A percentile compares a stretch with the other conserved stretches of the same genome.
phyloP scores from a whole-genome alignment of 2,888 invertebrate species.

The Seira ritae region DNA sequence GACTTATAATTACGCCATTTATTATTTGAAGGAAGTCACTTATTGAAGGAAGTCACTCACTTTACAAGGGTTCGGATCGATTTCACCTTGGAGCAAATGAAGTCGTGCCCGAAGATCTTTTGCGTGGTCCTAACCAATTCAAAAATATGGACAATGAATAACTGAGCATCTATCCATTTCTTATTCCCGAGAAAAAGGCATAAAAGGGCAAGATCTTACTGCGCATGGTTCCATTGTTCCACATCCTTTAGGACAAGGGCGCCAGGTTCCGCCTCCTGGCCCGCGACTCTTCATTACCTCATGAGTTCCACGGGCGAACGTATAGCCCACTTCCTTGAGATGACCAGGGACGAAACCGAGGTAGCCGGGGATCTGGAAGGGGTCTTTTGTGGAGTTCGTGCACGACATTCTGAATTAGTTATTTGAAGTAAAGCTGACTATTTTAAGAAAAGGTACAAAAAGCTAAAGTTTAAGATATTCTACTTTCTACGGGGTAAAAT shows the following conservation, averaged over 20 bases:
- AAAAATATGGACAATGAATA: background rate
- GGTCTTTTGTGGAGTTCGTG: conserved; percentile 63
- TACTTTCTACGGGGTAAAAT: no score
- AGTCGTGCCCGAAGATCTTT: conserved; percentile 61
- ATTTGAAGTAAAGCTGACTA: no score
- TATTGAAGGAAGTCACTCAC: no score
- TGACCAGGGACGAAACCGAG: conserved; percentile 62
- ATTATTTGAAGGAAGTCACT: no score
- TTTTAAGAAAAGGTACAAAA: no score
- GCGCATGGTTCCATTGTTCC: conserved; percentile 66
- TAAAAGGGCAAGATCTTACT: conserved; percentile 42
- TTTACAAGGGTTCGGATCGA: conserved; percentile 71
- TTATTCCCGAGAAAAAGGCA: background rate
- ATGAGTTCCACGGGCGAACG: conserved; percentile 64
- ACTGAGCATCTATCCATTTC: background rate
- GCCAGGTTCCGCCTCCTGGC: conserved; percentile 37
- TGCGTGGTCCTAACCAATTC: conserved; percentile 60
- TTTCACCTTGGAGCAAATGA: conserved; percentile 70
- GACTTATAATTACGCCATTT: no score
- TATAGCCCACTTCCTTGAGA: conserved; percentile 44
- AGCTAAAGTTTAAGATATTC: no score
- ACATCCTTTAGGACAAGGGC: conserved; percentile 52
- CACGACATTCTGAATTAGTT: conserved; percentile 13
- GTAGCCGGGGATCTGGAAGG: conserved; percentile 70
- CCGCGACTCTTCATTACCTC: conserved; percentile 55